phyloP scores from a whole-genome alignment of 2,113 vertebrate species.

The Cinclus cinclus region DNA sequence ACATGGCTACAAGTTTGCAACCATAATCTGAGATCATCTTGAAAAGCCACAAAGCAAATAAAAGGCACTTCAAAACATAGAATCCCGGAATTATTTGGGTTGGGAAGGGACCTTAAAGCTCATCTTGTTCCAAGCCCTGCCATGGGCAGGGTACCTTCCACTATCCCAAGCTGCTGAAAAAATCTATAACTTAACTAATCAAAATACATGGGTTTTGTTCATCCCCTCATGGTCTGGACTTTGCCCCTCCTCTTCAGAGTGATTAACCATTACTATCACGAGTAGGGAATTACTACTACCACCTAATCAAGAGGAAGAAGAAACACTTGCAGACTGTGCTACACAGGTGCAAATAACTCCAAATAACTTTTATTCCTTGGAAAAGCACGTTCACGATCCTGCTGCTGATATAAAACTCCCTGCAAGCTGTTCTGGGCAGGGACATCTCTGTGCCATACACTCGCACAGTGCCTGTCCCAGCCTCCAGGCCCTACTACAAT shows the following conservation, averaged over 20 bases:
- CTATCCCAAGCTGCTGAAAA: neutral
- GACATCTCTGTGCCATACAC: neutral
- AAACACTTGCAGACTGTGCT: neutral
- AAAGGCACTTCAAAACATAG: neutral
- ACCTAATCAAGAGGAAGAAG: neutral
- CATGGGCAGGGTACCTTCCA: neutral
- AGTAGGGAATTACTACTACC: neutral
- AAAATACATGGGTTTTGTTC: neutral
- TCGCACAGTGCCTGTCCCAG: neutral
- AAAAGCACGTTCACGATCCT: neutral
- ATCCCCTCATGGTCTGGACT: rapidly evolving
- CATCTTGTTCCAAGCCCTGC: neutral
- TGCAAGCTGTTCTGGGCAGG: neutral
- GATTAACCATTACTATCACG: neutral
- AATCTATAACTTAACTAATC: neutral
- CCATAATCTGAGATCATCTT: rapidly evolving
- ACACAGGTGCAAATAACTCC: neutral
- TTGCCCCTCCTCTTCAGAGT: neutral
- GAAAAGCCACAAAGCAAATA: neutral
- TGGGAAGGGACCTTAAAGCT: neutral
- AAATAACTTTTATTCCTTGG: neutral
- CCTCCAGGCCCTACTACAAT: neutral
- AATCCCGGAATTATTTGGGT: neutral
- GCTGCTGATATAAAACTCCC: neutral
- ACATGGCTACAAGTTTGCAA: neutral